Percentiles rank a stretch among this genome's conserved stretches.
phyloP scores from a whole-genome alignment of 2,888 invertebrate genomes.

The Drosophila imparisetae region DNA sequence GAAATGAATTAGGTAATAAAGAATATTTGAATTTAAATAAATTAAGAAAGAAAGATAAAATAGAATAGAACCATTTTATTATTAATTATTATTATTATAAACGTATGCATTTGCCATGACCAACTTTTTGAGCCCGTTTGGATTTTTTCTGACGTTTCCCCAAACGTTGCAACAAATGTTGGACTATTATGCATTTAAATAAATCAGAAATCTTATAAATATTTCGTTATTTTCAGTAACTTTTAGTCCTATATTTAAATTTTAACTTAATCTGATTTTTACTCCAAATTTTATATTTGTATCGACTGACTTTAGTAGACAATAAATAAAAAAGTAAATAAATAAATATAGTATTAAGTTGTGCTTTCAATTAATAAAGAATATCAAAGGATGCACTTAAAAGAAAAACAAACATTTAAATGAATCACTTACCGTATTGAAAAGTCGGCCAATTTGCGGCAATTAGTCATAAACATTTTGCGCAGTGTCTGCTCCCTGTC shows the following conservation, averaged over 20 bases:
- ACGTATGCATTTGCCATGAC: not conserved
- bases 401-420: not conserved
- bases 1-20: not conserved
- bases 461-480: conserved; percentile 79
- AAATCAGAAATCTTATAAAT: not conserved
- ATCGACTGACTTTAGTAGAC: not conserved
- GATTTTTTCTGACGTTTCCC: not conserved
- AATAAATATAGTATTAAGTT: not conserved
- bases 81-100: not conserved
- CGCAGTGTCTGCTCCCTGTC: conserved; percentile 75
- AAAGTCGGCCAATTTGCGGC: conserved; percentile 83
- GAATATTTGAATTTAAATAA: not conserved
- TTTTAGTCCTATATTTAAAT: not conserved
- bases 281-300: not conserved
- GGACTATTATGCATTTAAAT: not conserved
- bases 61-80: not conserved
- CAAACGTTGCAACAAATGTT: not conserved
- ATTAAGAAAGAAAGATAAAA: not conserved
- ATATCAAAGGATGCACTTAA: not conserved
- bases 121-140: not conserved
- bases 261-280: not conserved
- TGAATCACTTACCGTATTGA: conserved; percentile 78
- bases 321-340: not conserved
- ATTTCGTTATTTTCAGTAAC: not conserved
- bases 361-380: not conserved